phyloP scores from a whole-genome alignment of 2,888 invertebrate species.

The Harpagoxenus sublaevis region DNA sequence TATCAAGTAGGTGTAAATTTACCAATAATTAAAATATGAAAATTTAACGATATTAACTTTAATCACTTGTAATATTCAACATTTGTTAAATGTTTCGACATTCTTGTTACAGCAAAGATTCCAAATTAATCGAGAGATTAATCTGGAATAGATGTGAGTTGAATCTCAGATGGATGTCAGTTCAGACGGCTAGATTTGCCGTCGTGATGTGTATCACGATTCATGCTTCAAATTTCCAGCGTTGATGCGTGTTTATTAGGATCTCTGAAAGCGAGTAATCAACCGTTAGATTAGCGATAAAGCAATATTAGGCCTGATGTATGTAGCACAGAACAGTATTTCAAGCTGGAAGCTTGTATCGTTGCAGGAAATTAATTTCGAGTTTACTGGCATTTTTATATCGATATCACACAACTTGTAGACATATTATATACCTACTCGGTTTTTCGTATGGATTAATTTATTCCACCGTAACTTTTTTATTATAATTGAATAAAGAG shows the following conservation, averaged over 20 bases:
- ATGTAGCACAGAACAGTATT: conserved; percentile 2
- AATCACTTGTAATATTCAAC: background rate
- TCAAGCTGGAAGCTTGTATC: background rate
- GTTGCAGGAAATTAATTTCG: conserved; percentile 8
- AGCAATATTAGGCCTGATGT: conserved; percentile 14
- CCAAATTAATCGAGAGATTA: background rate
- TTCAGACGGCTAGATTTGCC: conserved; percentile 8
- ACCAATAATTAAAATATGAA: background rate
- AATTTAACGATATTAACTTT: background rate
- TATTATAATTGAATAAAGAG: background rate
- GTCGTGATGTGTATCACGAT: background rate
- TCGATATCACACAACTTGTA: background rate
- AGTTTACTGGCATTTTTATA: conserved; percentile 10
- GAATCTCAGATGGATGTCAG: background rate
- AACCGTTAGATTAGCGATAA: conserved; percentile 24
- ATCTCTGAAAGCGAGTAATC: conserved; percentile 1
- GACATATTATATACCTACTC: background rate
- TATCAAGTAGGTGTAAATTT: background rate
- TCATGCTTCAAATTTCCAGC: conserved; percentile 8
- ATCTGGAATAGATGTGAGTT: background rate
- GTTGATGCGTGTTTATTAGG: background rate
- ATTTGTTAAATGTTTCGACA: background rate
- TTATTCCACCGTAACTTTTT: background rate
- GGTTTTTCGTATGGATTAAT: conserved; percentile 1
- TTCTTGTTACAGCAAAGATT: background rate